Base-by-base conservation (phyloP, 2,113 vertebrate genomes). In the Chascanopsetta lugubris region DNA sequence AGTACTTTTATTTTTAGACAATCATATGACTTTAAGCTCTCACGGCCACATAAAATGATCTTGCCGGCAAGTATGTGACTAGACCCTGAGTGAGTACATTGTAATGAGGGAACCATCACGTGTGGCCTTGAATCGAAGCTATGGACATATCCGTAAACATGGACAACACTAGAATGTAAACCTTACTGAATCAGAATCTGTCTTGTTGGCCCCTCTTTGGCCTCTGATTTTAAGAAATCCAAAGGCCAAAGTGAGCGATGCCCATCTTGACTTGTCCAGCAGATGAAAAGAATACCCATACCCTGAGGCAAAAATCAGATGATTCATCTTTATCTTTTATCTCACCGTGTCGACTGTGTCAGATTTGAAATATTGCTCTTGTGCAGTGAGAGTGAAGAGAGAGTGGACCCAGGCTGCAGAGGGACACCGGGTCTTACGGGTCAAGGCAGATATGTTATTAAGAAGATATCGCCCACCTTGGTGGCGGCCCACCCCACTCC, bases 381-480 rank as follows among this genome's bases (percentile, higher is more conserved):
- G 25, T 56, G 71, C 50, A 54, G 46, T 61, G 47, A 65, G 68
- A 76, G 48, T 21, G 60, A 57, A 25, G 36, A 20, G 45, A 62
- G 60, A 74, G 50, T 25, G 57, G 43, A 59, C 10, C 38, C 22
- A 34, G 61, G 49, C 69, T 25, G 4, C 71, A 20, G 70, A 64
- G 63, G 51, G 53, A 79, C 58, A 36, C 40, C 34, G 53, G 43
- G 43, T 75, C 61, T 76, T 48, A 67, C 20, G 34, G 79, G 80
- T 86, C 84, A 88, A 69, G 53, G 61, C 63, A 54, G 56, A 78
- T 75, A 51, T 67, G 65, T 59, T 76, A 63, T 79, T 80, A 83
- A 34, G 65, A 69, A 83, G 77, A 80, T 67, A 74, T 84, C 70
- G 63, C 46, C 69, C 57, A 67, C 72, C 67, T 62, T 58, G 25